These are phyloP conservation scores for Marisa cornuarietis DNA, from an alignment of 1,140 invertebrate genomes.

Conservation along the genomic window DNA sequence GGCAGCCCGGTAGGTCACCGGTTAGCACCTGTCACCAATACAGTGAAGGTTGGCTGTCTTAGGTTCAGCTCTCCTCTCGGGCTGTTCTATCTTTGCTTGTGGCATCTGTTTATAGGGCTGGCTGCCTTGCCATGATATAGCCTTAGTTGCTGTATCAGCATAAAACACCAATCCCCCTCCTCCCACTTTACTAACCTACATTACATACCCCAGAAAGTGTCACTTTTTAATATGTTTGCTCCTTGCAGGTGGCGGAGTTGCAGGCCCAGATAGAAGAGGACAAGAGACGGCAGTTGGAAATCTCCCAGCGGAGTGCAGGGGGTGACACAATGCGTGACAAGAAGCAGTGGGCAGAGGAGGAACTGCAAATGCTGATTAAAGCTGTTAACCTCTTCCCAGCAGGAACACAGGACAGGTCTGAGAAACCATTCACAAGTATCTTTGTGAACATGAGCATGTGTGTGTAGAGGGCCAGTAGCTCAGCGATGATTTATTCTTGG, in stretches of 20 bases:
- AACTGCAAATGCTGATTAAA: conserved; percentile 91
- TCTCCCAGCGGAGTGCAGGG: conserved; percentile 50
- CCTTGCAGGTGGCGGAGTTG: conserved; percentile 72
- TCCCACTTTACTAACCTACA: no score
- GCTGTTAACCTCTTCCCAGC: conserved; percentile 96
- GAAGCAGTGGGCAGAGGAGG: conserved; percentile 80
- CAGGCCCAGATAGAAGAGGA: conserved; percentile 82
- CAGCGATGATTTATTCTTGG: no score
- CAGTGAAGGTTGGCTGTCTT: no score
- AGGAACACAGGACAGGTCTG: conserved; percentile 85
- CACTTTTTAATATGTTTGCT: not conserved
- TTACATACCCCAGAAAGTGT: no score
- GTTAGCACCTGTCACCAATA: no score
- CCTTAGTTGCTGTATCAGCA: no score
- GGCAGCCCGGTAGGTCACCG: no score
- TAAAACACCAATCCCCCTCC: no score
- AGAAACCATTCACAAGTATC: not conserved
- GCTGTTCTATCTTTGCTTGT: no score
- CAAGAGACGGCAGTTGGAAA: conserved; percentile 71
- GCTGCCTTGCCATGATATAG: no score
- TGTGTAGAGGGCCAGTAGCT: not conserved
- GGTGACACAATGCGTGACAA: conserved; percentile 31
- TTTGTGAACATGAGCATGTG: not conserved
- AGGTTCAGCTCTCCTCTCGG: no score
- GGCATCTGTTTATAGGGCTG: no score